Base-by-base conservation (phyloP, 2,888 invertebrate genomes). In the Chelonus formosanus region DNA sequence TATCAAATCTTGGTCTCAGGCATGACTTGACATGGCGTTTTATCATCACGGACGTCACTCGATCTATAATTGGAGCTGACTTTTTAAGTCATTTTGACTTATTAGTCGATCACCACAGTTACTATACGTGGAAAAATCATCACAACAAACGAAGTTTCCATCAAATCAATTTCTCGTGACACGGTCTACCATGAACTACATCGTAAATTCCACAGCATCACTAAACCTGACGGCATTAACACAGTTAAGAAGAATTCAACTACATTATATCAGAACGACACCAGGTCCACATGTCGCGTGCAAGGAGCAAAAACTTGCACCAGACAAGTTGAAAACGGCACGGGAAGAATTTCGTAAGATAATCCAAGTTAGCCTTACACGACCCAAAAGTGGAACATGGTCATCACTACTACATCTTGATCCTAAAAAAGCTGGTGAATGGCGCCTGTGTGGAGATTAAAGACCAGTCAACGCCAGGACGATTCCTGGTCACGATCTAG, bases 401-500 rank as follows among this genome's bases (percentile, higher is more conserved):
- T 67, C 80, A 6, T 75, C 75, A 4, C 78, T 79, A 3, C 69
- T 83, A 0, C 81, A 81, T 66, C 61, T 81, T 48, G 80, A 75
- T 3, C 76, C 79, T 2, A 83, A 82, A 63, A 75, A 75, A 57
- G 68, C 72, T 5, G 74, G 75, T 31, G 70, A 73, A 3, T 80
- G 79, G 62, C 79, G 79, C 32, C 80, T 76, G 73, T 84, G 85
- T 73, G 75, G 81, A 0, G 82, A 85, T 50, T 83, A 80, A 63
- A 64, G 83, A 0, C 31, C 34, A 4, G 67, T 84, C 35, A 68
- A 68, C 20, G 40, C 32, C 3, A 40, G 57, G 0, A 68, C 62
- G 0, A 20, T 63, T 0, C 50, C 55, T 0, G 59, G 60, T 6
- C 10, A 55, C 0, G 63, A 60, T 32, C 55, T 55, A 0, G 31